Base-by-base conservation (phyloP, 2,797 vertebrate genomes). In the Toxotes lorentzi region DNA sequence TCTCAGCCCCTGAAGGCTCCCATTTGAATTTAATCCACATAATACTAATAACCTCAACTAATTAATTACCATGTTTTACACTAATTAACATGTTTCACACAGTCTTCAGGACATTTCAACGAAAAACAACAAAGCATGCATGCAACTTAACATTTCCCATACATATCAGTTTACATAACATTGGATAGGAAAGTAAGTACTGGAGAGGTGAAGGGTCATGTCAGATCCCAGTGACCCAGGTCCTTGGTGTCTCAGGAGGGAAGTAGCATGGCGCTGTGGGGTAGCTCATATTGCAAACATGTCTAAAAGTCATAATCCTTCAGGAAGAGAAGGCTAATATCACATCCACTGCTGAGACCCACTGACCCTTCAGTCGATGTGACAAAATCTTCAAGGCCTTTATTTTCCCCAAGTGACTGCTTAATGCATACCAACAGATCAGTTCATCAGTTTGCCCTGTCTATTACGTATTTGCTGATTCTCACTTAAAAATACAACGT, bases 141-240 rank as follows among this genome's bases (percentile, higher is more conserved):
- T 34, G 41, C 57, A 69, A 66, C 58, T 89, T 87, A 86, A 91
- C 89, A 90, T 91, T 93, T 93, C 92, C 91, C 91, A 92, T 90
- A 92, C 73, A 51, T 91, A 93, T 92, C 89, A 17, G 58, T 86
- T 92, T 92, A 80, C 90, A 83, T 80, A 88, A 91, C 87, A 81
- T 14, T 66, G 79, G 71, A 47, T 60, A 50, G 76, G 70, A 70
- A 81, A 84, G 83, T 80, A 77, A 90, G 81, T 61, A 78, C 54
- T 27, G 54, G 47, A 74, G 85, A 74, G 92, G 90, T 92, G 76
- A 91, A 64, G 72, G 91, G 91, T 91, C 88, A 14, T 86, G 88
- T 88, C 86, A 86, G 78, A 84, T 50, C 72, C 65, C 65, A 56
- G 69, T 88, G 90, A 92, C 89, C 90, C 76, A 7, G 69, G 83